Conservation (phyloP, 2,888 invertebrate genomes). For the Melinopterus prodromus region DNA sequence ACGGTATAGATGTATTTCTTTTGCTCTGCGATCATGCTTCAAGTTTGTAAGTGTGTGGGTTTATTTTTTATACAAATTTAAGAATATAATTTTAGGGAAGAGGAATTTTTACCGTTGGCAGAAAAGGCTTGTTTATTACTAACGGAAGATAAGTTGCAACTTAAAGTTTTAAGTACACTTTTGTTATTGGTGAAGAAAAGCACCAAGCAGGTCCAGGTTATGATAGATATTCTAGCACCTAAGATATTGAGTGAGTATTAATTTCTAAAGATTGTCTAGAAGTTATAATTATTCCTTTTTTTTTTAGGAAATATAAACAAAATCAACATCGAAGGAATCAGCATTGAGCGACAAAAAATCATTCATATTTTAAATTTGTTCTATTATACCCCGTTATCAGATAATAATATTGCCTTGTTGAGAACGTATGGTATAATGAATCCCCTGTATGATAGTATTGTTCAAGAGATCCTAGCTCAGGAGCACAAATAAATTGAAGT, state of each 20-base stretch:
- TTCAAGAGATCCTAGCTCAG: background rate
- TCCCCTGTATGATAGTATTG: background rate
- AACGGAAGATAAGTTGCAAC: slow-evolving; percentile 62
- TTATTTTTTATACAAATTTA: background rate
- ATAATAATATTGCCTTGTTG: background rate
- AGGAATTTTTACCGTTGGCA: slow-evolving; percentile 64
- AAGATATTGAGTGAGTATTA: slow-evolving; percentile 60
- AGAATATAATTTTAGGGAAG: slow-evolving; percentile 47
- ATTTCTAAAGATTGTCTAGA: background rate
- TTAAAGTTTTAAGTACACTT: slow-evolving; percentile 65
- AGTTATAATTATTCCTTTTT: slow-evolving; percentile 18
- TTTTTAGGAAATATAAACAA: slow-evolving; percentile 10
- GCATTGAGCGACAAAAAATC: slow-evolving; percentile 13
- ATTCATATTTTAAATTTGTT: slow-evolving; percentile 27
- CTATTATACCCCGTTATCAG: slow-evolving; percentile 20
- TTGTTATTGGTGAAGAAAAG: slow-evolving; percentile 67
- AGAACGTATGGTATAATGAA: background rate
- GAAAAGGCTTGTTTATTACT: slow-evolving; percentile 59
- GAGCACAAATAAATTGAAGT: background rate
- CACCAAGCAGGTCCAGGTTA: slow-evolving; percentile 63
- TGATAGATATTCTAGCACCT: slow-evolving; percentile 60
- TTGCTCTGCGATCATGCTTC: slow-evolving; percentile 31
- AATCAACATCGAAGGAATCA: slow-evolving; percentile 7
- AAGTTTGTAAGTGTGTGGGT: background rate
- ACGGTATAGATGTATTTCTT: slow-evolving; percentile 30